These are phyloP conservation scores for Nymphalis io DNA, from an alignment of 1,140 invertebrate genomes.

Conservation along the genomic window DNA sequence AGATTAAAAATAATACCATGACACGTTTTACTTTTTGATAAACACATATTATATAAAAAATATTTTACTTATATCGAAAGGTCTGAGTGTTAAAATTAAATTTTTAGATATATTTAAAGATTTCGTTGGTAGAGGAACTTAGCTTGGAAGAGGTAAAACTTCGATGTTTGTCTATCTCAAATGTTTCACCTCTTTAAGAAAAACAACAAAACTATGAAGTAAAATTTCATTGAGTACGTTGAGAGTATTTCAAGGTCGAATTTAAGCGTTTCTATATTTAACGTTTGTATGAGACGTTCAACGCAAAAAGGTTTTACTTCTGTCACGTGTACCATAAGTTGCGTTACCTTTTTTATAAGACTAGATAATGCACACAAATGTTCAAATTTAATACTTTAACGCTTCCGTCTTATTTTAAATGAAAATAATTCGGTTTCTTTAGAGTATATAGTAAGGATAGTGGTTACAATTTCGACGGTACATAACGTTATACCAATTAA, in stretches of 20 bases:
- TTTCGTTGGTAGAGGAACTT: constrained; percentile 41
- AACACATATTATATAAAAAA: constrained; percentile 6
- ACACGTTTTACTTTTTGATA: background rate
- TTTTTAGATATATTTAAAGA: constrained; percentile 13
- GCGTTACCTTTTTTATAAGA: background rate
- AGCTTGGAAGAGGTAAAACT: constrained; percentile 39
- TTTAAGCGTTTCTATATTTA: too few relatives aligned
- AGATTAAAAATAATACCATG: too few relatives aligned
- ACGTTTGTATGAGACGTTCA: too few relatives aligned
- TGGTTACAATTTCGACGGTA: constrained; percentile 7
- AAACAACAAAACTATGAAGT: background rate
- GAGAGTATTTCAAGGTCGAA: too few relatives aligned
- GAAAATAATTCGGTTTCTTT: constrained; percentile 2
- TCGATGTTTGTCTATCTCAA: constrained; percentile 37
- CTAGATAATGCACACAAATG: background rate
- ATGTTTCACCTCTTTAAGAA: background rate
- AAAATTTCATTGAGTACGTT: too few relatives aligned
- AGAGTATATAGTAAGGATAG: background rate
- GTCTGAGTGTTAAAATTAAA: constrained; percentile 5
- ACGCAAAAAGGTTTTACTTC: too few relatives aligned
- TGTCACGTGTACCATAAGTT: too few relatives aligned
- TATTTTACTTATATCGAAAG: constrained; percentile 5
- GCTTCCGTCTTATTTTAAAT: background rate
- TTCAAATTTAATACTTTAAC: background rate
- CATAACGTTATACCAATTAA: background rate